A percentile compares a stretch with the other conserved stretches of the same genome.
Conservation (phyloP, 1,140 invertebrate genomes). For the Nixonia krombeini region DNA sequence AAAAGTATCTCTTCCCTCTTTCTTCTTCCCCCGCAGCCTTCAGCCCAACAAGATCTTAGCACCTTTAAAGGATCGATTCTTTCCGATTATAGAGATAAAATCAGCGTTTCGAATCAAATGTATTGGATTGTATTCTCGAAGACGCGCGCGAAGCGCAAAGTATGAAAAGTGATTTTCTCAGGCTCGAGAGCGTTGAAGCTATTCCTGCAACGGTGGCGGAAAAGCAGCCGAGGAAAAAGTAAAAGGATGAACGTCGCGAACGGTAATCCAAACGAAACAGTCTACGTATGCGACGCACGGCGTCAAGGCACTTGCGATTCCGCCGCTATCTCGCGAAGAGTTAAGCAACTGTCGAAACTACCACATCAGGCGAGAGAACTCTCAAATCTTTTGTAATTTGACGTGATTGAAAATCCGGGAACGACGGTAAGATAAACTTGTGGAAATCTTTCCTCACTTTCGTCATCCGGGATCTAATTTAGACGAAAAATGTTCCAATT, state of each 20-base stretch:
- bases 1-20: too few species aligned
- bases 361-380: slow-evolving; percentile 5
- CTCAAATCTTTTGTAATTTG: slow-evolving; percentile 1
- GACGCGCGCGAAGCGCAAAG: slow-evolving; percentile 36
- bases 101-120: too few species aligned
- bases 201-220: slow-evolving; percentile 13
- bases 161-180: slow-evolving; percentile 53
- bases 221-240: slow-evolving; percentile 30
- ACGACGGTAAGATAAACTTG: too few species aligned
- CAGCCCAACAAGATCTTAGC: too few species aligned
- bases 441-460: too few species aligned
- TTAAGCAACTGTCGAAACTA: slow-evolving; percentile 32
- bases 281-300: slow-evolving; percentile 45
- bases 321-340: slow-evolving; percentile 16
- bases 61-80: too few species aligned
- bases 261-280: slow-evolving; percentile 41
- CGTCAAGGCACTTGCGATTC: slow-evolving; percentile 46
- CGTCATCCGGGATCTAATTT: too few species aligned
- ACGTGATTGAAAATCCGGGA: slow-evolving; percentile 13
- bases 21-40: too few species aligned
- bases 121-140: too few species aligned
- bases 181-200: slow-evolving; percentile 41
- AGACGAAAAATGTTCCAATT: too few species aligned
- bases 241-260: slow-evolving; percentile 47
- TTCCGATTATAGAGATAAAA: too few species aligned